Percentiles rank a stretch among this genome's conserved stretches.
Conservation (phyloP, 2,797 vertebrate genomes). For the Gambelia wislizenii region DNA sequence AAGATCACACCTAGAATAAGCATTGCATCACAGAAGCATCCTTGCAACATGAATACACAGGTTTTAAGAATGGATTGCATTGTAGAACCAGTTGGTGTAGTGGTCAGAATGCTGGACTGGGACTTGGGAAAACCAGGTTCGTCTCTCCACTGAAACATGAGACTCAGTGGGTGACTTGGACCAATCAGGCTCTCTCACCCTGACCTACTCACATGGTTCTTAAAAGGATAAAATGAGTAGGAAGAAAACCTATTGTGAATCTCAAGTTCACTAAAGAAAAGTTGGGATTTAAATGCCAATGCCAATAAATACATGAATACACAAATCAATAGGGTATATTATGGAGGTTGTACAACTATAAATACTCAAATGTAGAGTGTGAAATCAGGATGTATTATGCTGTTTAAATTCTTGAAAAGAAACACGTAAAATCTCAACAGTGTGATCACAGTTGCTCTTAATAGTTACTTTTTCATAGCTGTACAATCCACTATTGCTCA, state of each 20-base stretch:
- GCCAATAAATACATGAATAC: too few species aligned
- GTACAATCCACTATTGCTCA: slow-evolving; percentile 51
- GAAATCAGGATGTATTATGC: not conserved
- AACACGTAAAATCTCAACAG: slow-evolving; percentile 41
- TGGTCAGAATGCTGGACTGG: too few species aligned
- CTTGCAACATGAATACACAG: not conserved
- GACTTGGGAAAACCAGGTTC: too few species aligned
- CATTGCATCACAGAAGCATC: not conserved
- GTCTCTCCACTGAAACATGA: too few species aligned
- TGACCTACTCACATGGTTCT: too few species aligned
- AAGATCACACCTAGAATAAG: not conserved
- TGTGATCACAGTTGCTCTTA: slow-evolving; percentile 59
- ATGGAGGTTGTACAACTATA: not conserved
- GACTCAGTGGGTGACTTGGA: too few species aligned
- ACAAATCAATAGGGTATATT: not conserved
- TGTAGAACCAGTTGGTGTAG: not conserved
- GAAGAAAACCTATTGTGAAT: too few species aligned
- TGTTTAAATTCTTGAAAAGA: slow-evolving; percentile 11
- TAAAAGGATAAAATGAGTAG: too few species aligned
- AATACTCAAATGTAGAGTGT: not conserved
- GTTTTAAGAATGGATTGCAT: not conserved
- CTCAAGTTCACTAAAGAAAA: too few species aligned
- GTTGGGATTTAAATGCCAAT: too few species aligned
- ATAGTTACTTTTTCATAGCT: slow-evolving; percentile 47
- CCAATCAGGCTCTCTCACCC: too few species aligned